Evolutionary conservation across 2,888 invertebrate genomes (phyloP).

Genomic region (Mythimna albipuncta): DNA sequence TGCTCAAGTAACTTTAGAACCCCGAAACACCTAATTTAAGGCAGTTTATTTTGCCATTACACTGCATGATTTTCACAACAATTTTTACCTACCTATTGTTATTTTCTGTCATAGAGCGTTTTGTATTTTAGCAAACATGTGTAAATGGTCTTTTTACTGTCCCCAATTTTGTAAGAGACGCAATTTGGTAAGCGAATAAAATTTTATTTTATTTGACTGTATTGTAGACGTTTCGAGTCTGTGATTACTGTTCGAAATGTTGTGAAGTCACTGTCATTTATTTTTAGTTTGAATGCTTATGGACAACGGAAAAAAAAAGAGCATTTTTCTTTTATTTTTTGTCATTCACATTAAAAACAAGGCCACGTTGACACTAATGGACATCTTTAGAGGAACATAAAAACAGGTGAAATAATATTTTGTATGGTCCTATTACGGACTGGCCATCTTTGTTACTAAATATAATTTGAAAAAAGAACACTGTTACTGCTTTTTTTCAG

Average conservation of each 20-base stretch:
- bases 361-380: neutral
- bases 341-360: neutral
- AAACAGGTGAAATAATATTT: no score
- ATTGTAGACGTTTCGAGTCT: constrained; percentile 6
- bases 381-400: neutral
- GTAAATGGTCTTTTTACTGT: constrained; percentile 15
- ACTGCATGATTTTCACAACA: constrained; percentile 23
- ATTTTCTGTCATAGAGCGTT: constrained; percentile 26
- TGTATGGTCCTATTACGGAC: no score
- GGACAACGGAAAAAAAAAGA: neutral
- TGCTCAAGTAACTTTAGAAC: neutral
- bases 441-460: no score
- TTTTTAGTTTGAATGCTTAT: neutral
- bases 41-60: neutral
- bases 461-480: no score
- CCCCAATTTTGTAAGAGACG: constrained; percentile 12
- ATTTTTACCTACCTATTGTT: constrained; percentile 22
- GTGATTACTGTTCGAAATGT: constrained; percentile 11
- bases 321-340: neutral
- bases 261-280: constrained; percentile 6
- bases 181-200: constrained; percentile 19
- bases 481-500: no score
- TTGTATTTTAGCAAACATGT: constrained; percentile 31
- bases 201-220: constrained; percentile 34
- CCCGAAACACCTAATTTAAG: neutral